Conservation (phyloP, 2,113 vertebrate genomes). For the Danio rerio region GRCz12tu NC_133197.1:17835501-17836000, state of each 20-base stretch:
- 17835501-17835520: conserved; percentile 52
- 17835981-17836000: not conserved
- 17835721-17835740: conserved; percentile 64
- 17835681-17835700: conserved; percentile 64
- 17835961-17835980: conserved; percentile 28
- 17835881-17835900: not conserved
- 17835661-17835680: conserved; percentile 56
- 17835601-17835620: not conserved
- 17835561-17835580: not conserved
- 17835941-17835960: not conserved
- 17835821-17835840: not conserved
- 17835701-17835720: conserved; percentile 65
- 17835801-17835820: conserved; percentile 20
- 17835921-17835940: not conserved
- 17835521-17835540: conserved; percentile 45
- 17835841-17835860: conserved; percentile 12
- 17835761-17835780: conserved; percentile 36
- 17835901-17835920: not conserved
- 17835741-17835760: conserved; percentile 63
- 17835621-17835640: conserved; percentile 1
- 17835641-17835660: conserved; percentile 48
- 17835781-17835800: conserved; percentile 42
- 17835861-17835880: conserved; percentile 2
- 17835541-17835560: conserved; percentile 22
- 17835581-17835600: not conserved